Evolutionary conservation across 2,888 invertebrate genomes (phyloP), one percentile per base, ranked within the genome.

Genomic region (Antheraea yamamai): DNA sequence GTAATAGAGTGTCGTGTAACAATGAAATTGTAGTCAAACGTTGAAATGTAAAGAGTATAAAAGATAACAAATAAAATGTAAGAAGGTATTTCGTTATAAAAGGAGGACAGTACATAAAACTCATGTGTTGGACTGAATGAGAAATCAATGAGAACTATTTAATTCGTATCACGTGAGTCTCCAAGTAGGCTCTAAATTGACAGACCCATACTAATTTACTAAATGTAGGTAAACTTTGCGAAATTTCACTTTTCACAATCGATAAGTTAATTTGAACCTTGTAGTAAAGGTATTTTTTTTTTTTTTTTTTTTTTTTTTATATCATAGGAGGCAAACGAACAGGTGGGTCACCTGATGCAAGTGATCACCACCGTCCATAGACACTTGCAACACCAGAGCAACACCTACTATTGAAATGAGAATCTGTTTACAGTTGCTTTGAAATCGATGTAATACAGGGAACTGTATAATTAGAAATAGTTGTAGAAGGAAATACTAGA

Each of bases 161-260:
- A 66, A 66, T 16, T 16, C 64, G 0, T 16, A 6, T 14, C 30
- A 66, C 30, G 30, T 30, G 30, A 6, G 30, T 26, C 26, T 26
- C 26, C 20, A 66, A 14, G 30, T 6, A 16, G 64, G 30, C 26
- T 26, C 16, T 30, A 30, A 66, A 66, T 66, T 66, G 64, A 30
- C 64, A 66, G 14, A 66, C 26, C 16, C 64, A 66, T 30, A 66
- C 64, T 66, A 30, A 66, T 66, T 66, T 18, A 26, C 16, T 30
- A 30, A 66, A 66, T 66, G 64, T 66, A 18, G 64, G 64, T 66
- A 66, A 30, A 66, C 30, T 3, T 66, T 66, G 64, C 30, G 16
- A 66, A 66, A 66, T 66, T 66, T 66, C 64, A 66, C 64, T 66
- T 66, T 66, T 30, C 30, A 66, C 64, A 30, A 4, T 14, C 64